Conservation (phyloP, 1,140 invertebrate genomes). For the Leptopilina clavipes region DNA sequence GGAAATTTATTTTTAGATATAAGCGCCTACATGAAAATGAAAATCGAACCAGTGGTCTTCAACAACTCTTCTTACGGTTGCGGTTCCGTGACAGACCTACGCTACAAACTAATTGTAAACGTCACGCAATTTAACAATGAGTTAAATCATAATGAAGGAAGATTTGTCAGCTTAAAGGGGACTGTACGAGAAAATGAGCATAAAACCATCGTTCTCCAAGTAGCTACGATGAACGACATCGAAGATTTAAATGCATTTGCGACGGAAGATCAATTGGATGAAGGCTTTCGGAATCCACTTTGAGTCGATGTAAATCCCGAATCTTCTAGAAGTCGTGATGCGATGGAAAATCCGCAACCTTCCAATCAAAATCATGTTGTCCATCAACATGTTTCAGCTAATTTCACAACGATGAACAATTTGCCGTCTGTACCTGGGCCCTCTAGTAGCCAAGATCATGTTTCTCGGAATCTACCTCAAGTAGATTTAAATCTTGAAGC, state of each 20-base stretch:
- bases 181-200: neutral
- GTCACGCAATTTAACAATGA: slow-evolving; percentile 5
- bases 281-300: neutral
- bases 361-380: too few relatives aligned
- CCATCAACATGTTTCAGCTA: too few relatives aligned
- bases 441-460: neutral
- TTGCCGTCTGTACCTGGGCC: too few relatives aligned
- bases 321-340: too few relatives aligned
- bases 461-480: neutral
- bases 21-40: neutral
- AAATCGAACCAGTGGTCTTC: neutral
- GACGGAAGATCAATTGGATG: neutral
- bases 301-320: too few relatives aligned
- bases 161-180: neutral
- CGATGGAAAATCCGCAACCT: too few relatives aligned
- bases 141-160: neutral
- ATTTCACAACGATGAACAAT: too few relatives aligned
- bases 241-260: neutral
- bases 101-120: neutral
- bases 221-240: neutral
- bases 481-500: neutral
- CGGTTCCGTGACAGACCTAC: neutral
- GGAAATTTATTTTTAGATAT: neutral
- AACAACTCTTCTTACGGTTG: neutral
- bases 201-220: neutral